phyloP scores from a whole-genome alignment of 2,113 vertebrate genomes.

The Suncus etruscus region DNA sequence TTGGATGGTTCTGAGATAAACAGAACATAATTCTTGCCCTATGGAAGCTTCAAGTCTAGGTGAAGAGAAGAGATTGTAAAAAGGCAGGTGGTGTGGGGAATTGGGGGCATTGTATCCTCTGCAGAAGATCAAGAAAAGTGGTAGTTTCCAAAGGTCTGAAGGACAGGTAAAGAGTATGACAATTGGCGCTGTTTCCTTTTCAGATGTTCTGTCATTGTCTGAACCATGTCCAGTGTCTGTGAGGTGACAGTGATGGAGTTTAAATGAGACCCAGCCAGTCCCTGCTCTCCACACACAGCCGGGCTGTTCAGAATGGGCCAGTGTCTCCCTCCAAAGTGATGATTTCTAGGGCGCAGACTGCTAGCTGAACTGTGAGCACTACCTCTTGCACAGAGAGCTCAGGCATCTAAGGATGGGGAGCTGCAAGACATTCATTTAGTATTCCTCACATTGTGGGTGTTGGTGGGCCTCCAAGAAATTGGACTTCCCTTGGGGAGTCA shows the following conservation, averaged over 20 bases:
- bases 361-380: too few species aligned
- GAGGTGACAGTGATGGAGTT: not conserved
- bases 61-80: not conserved
- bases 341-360: too few species aligned
- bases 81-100: not conserved
- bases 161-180: not conserved
- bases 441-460: too few species aligned
- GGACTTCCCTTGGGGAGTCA: too few species aligned
- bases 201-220: not conserved
- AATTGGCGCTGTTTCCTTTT: not conserved
- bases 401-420: too few species aligned
- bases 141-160: not conserved
- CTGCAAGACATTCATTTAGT: not conserved
- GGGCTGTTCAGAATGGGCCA: not conserved
- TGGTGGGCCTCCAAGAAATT: too few species aligned
- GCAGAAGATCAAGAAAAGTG: not conserved
- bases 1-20: constrained; percentile 22
- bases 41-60: not conserved
- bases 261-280: not conserved
- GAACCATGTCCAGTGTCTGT: not conserved
- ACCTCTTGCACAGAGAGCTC: too few species aligned
- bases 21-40: not conserved
- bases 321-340: not conserved
- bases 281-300: not conserved
- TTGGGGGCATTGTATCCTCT: too few species aligned